Base-by-base conservation (phyloP, 2,888 invertebrate species). In the Altica lythri region DNA sequence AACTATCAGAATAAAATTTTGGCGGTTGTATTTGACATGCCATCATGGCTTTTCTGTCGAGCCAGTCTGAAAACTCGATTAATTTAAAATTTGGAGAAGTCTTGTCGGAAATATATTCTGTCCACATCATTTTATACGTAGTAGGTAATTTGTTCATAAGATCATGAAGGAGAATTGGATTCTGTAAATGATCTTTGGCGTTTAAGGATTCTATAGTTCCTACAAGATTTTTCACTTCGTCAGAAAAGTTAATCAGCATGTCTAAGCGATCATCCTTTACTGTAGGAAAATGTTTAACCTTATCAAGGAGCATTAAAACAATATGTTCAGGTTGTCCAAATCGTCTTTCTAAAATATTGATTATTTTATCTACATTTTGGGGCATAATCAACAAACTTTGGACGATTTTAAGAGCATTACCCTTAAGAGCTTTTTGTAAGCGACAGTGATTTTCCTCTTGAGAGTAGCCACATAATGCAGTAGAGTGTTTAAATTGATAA, bases 321-420 rank as follows among this genome's bases (percentile, higher is more conserved):
- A n/a, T n/a, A n/a, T n/a, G n/a, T n/a, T n/a, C n/a, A n/a, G n/a
- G n/a, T n/a, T n/a, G n/a, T n/a, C n/a, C n/a, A n/a, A n/a, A n/a
- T n/a, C n/a, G n/a, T n/a, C n/a, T n/a, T n/a, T n/a, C n/a, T n/a
- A n/a, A n/a, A 22, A 22, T 22, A 19, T 19, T 17, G n/a, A 42
- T 42, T 17, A 42, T 42, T 22, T 27, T 43, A 22, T 22, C 43
- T 3, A 43, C 43, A 43, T 43, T 43, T 22, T 43, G 22, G 6
- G 43, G 43, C 43, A 43, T 43, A 22, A 43, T 43, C 13, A 43
- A 22, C 14, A 18, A 19, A 22, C 25, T 43, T 22, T 43, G 6
- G 13, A 43, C 43, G n/a, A 43, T 43, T 22, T 43, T 22, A 14
- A 9, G 22, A 1, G 43, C 22, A 27, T 43, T 18, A 1, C 43